phyloP scores from a whole-genome alignment of 2,113 vertebrate species.

The Hyla sarda region DNA sequence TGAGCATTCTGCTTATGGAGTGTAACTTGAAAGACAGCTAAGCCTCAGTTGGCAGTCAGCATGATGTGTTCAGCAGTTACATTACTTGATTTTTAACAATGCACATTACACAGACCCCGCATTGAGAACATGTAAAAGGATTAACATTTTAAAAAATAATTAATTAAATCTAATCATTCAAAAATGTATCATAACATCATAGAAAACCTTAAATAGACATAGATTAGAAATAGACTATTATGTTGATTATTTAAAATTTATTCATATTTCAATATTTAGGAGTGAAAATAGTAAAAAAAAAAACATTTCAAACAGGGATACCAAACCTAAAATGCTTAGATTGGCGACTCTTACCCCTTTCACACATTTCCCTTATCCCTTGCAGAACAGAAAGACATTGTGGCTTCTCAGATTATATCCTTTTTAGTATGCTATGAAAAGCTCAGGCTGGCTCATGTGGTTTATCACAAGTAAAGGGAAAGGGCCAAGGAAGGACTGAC shows the following conservation, averaged over 20 bases:
- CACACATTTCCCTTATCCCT: too few relatives aligned
- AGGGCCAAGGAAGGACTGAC: too few relatives aligned
- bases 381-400: too few relatives aligned
- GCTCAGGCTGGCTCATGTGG: too few relatives aligned
- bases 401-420: too few relatives aligned
- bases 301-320: too few relatives aligned
- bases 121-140: not conserved
- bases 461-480: too few relatives aligned
- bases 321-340: too few relatives aligned
- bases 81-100: conserved; percentile 28
- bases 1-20: conserved; percentile 45
- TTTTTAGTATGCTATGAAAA: too few relatives aligned
- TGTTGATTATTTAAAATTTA: too few relatives aligned
- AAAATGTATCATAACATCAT: not conserved
- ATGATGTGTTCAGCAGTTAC: conserved; percentile 40
- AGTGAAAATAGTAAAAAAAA: not conserved
- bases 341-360: too few relatives aligned
- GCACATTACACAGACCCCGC: not conserved
- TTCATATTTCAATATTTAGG: too few relatives aligned
- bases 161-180: not conserved
- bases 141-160: not conserved
- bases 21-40: conserved; percentile 34
- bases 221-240: not conserved
- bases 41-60: conserved; percentile 37
- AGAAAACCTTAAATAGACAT: not conserved